These are phyloP conservation scores for Sigmodon hispidus DNA, from an alignment of 2,113 vertebrate genomes.

Conservation along the genomic window DNA sequence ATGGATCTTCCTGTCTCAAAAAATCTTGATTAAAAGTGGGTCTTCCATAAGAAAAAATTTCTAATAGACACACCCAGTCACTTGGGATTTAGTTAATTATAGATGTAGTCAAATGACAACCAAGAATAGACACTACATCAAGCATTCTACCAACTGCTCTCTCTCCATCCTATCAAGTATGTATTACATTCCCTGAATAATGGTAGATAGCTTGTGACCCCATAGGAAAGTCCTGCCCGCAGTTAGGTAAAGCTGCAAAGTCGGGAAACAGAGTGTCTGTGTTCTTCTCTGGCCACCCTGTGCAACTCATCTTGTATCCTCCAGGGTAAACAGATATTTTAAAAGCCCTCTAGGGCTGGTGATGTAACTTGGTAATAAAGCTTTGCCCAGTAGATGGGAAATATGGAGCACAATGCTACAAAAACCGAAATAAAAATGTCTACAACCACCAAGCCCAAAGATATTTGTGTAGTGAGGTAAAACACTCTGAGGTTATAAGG, in stretches of 20 bases:
- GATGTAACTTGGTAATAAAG: not conserved
- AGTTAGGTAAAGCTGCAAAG: not conserved
- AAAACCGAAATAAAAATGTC: not conserved
- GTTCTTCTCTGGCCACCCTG: not conserved
- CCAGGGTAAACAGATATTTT: not conserved
- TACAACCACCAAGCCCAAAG: not conserved
- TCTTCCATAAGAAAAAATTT: not conserved
- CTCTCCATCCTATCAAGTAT: not conserved
- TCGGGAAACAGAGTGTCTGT: not conserved
- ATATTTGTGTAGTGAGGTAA: not conserved
- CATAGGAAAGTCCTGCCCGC: not conserved
- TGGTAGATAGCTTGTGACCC: not conserved
- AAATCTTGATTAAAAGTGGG: not conserved
- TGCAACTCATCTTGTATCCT: not conserved
- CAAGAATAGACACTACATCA: not conserved
- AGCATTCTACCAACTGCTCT: not conserved
- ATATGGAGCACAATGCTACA: not conserved
- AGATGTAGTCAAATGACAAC: not conserved
- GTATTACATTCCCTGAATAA: not conserved
- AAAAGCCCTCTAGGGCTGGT: not conserved
- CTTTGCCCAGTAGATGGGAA: not conserved
- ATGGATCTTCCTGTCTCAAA: too few relatives aligned
- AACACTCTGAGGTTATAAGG: not conserved
- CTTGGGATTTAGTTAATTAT: not conserved
- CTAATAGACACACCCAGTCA: not conserved